Percentiles rank a stretch among this genome's conserved stretches.
These are phyloP conservation scores for Hyaena hyaena DNA, from an alignment of 2,113 vertebrate genomes.

Conservation along the genomic window DNA sequence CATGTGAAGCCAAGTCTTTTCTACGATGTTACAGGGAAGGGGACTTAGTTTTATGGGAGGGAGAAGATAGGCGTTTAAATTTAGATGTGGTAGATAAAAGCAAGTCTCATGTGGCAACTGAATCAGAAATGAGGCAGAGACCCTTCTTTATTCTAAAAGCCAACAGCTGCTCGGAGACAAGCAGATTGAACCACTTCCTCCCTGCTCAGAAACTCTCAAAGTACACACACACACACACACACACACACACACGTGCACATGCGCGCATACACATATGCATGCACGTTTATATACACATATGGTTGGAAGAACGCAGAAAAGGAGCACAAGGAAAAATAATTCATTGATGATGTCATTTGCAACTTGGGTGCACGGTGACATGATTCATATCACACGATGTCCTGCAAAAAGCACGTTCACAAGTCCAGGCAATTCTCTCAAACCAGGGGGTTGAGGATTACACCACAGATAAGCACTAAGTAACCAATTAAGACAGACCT, in stretches of 20 bases:
- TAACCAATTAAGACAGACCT: background rate
- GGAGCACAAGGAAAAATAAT: slow-evolving; percentile 51
- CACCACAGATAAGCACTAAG: background rate
- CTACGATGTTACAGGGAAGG: background rate
- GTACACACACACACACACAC: background rate
- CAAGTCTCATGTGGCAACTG: slow-evolving; percentile 2
- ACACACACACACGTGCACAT: background rate
- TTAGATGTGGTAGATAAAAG: slow-evolving; percentile 43
- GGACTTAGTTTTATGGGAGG: background rate
- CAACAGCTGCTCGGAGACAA: slow-evolving; percentile 68
- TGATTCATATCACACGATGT: background rate
- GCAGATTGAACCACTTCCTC: slow-evolving; percentile 69
- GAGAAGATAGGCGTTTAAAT: slow-evolving; percentile 54
- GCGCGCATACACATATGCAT: background rate
- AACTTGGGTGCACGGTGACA: background rate
- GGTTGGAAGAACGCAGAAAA: slow-evolving; percentile 59
- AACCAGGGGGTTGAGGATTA: background rate
- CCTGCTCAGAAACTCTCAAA: slow-evolving; percentile 37
- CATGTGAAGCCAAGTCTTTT: background rate
- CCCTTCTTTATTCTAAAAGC: slow-evolving; percentile 57
- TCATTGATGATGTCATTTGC: slow-evolving; percentile 26
- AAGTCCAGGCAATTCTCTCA: background rate
- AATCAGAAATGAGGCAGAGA: slow-evolving; percentile 53
- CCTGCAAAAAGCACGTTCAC: background rate
- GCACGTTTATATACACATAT: background rate